These are phyloP conservation scores for Carterocephalus palaemon DNA, from an alignment of 2,888 invertebrate species.

Conservation along the genomic window DNA sequence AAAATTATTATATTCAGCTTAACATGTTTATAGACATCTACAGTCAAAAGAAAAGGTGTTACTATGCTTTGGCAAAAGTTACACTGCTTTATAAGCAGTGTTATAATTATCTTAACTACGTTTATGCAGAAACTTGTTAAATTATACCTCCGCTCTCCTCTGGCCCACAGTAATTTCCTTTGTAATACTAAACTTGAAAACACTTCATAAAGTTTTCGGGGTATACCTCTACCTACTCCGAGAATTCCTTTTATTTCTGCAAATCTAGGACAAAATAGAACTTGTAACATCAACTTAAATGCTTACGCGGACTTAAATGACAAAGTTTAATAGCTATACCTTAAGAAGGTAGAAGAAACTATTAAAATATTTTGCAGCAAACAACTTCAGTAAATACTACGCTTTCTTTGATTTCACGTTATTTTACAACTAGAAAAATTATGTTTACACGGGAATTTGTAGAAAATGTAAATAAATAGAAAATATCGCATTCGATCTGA, in stretches of 20 bases:
- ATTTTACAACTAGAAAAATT: no score
- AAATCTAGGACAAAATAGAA: slow-evolving; percentile 54
- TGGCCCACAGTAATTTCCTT: slow-evolving; percentile 61
- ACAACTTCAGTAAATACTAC: not conserved
- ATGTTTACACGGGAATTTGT: no score
- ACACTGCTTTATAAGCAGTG: no score
- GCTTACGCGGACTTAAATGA: slow-evolving; percentile 5
- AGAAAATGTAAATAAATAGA: no score
- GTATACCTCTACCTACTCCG: no score
- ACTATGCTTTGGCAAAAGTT: no score
- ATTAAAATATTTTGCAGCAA: not conserved
- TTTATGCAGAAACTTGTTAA: slow-evolving; percentile 51
- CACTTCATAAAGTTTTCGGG: slow-evolving; percentile 51
- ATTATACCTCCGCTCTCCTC: slow-evolving; percentile 56
- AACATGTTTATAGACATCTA: no score
- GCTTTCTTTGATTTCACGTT: no score
- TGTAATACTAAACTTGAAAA: slow-evolving; percentile 60
- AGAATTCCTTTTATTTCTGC: slow-evolving; percentile 53
- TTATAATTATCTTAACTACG: slow-evolving; percentile 38
- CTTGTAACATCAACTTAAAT: slow-evolving; percentile 39
- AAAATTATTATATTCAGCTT: no score
- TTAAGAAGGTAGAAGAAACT: slow-evolving; percentile 1
- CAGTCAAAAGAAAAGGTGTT: slow-evolving; percentile 21
- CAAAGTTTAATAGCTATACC: slow-evolving; percentile 2
- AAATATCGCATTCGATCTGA: no score